Base-by-base conservation (phyloP, 2,888 invertebrate genomes). In the Entomobrya proxima region DNA sequence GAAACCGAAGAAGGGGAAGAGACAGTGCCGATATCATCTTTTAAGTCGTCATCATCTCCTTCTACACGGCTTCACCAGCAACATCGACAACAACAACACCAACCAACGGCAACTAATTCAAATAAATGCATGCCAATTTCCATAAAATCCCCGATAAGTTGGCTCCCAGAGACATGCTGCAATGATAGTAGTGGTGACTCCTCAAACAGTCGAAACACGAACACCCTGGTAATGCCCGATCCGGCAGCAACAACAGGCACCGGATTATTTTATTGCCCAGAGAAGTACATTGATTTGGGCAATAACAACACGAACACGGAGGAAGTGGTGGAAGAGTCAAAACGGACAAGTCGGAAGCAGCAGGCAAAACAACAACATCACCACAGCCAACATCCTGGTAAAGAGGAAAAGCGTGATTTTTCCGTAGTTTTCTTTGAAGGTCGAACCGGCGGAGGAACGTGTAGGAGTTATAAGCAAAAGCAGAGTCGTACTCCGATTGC, bases 171-270 rank as follows among this genome's bases (percentile, higher is more conserved):
- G 87, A 86, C 89, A 74, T 90, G 89, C 75, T 88, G 89, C 77
- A 90, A 89, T 55, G 90, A 90, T 77, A 88, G 88, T 5, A 74
- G 72, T 35, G 52, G 58, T 58, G 78, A 83, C 18, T 90, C 90
- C 37, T 90, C 89, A 30, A 90, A 90, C 58, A 89, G 90, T 85
- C 89, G 90, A 9, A 90, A 90, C 87, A 90, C 90, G 55, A 90
- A 90, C 82, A 90, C 90, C 9, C 69, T 86, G 2, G 69, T 52
- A 40, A 75, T 86, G 18, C 69, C 80, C 37, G 86, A 77, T 18
- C 40, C 78, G 11, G 67, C 77, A 27, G 32, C 67, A 50, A 72
- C 40, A 58, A 67, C 44, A 47, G 52, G 24, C 35, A 82, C 18
- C 69, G 76, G 61, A 79, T 67, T 78, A 76, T 61, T 82, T 78